Evolutionary conservation across 2,888 invertebrate species (phyloP), one percentile per base, ranked within the genome.

Genomic region (Mimas tiliae): DNA sequence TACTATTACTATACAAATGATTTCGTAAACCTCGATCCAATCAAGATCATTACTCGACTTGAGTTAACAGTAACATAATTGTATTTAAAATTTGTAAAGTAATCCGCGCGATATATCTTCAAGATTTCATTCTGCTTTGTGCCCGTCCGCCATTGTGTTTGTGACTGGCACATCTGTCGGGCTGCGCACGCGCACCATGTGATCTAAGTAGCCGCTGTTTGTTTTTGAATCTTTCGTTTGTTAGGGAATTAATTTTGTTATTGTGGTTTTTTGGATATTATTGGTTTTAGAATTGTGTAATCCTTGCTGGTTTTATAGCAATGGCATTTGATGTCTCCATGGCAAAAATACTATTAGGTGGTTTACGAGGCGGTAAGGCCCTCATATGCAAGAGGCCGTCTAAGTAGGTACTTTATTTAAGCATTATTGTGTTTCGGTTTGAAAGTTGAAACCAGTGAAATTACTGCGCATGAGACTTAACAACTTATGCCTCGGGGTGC

Each of bases 11-110:
- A 27, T 12, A 38, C 58, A 58, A 45, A 42, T 19, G 42, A 58
- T 58, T 58, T 58, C 58, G 19, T 42, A 58, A 58, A 69, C 63
- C 66, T 68, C 68, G 73, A 75, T 75, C 72, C 14, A 1, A 66
- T 62, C 81, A 81, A 87, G 88, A 89, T 89, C 89, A 91, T 90
- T 90, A 90, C 87, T 81, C 82, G 82, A 78, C 80, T 80, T 80
- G 80, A 79, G 78, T 84, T 84, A 88, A 89, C 89, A 88, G 89
- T 84, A 87, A 86, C 82, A 81, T 86, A 89, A 90, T 91, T 89
- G 90, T 90, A 81, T 87, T 89, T 87, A 84, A 86, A 89, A 87
- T 82, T 88, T 86, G 90, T 92, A 88, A 88, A 83, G 87, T 91
- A 91, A 91, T 92, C 91, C 91, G 77, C 72, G 68, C 75, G 80